phyloP scores from a whole-genome alignment of 2,113 vertebrate species.

The Pedionomus torquatus region DNA sequence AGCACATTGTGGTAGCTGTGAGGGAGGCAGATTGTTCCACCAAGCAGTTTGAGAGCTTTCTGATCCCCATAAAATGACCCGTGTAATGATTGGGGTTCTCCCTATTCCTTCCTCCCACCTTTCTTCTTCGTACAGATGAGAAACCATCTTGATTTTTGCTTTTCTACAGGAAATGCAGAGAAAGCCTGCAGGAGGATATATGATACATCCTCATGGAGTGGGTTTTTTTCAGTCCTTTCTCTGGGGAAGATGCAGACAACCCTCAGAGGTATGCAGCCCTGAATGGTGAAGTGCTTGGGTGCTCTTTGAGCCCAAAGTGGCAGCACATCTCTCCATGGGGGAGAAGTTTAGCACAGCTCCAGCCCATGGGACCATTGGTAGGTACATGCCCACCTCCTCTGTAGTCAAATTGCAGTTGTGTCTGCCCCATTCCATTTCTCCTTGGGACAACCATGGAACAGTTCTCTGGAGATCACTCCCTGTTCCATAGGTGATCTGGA shows the following conservation, averaged over 20 bases:
- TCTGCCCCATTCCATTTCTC: neutral
- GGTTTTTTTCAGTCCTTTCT: neutral
- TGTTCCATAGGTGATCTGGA: neutral
- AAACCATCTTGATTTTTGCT: neutral
- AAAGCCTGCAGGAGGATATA: neutral
- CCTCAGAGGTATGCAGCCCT: neutral
- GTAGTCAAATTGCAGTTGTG: accelerated
- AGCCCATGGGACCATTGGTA: neutral
- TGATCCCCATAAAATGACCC: accelerated
- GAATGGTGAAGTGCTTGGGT: neutral
- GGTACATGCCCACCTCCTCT: neutral
- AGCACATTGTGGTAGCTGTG: neutral
- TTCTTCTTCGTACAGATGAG: neutral
- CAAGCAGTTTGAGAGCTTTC: neutral
- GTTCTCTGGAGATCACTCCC: neutral
- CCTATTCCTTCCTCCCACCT: neutral
- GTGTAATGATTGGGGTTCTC: neutral
- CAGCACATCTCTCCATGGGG: neutral
- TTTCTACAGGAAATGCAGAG: neutral
- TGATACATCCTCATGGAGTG: neutral
- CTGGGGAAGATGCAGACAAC: neutral
- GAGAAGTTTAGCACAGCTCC: neutral
- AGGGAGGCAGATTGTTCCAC: neutral
- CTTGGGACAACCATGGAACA: neutral
- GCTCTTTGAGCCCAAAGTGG: neutral